phyloP scores from a whole-genome alignment of 2,888 invertebrate species.

The Salpingus planirostris region DNA sequence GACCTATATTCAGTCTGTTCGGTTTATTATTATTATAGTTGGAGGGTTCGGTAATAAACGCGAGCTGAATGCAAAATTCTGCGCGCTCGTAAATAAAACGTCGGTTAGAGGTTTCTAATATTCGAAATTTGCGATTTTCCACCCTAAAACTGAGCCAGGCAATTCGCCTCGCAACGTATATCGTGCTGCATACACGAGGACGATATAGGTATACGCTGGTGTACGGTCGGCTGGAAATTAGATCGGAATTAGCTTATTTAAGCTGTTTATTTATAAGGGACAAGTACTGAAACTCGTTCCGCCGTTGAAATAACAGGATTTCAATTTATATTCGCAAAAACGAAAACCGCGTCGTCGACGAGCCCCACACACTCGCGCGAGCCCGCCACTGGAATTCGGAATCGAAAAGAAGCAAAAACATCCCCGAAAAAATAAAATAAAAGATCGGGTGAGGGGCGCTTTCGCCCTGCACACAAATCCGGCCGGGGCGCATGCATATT shows the following conservation, averaged over 20 bases:
- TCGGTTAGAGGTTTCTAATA: neutral
- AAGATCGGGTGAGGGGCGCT: neutral
- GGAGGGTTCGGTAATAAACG: too few species aligned
- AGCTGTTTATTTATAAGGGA: constrained; percentile 20
- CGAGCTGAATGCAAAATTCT: too few species aligned
- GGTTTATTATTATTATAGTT: too few species aligned
- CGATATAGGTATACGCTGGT: neutral
- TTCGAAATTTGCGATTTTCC: neutral
- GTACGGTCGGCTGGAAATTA: constrained; percentile 14
- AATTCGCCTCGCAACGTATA: neutral
- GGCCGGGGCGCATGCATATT: constrained; percentile 1
- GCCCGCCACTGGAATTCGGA: too few species aligned
- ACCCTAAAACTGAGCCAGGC: neutral
- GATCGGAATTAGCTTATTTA: constrained; percentile 20
- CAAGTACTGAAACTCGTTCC: constrained; percentile 10
- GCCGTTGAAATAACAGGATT: constrained; percentile 21
- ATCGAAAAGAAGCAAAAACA: too few species aligned
- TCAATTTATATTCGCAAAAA: constrained; percentile 17
- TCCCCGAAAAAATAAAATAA: neutral
- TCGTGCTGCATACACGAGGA: neutral
- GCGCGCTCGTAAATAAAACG: too few species aligned
- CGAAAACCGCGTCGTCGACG: too few species aligned
- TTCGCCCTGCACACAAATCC: neutral
- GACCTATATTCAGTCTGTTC: too few species aligned
- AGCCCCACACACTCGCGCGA: too few species aligned